Evolutionary conservation across 2,888 invertebrate species (phyloP).

Genomic region (Eumacrocentrus americanus): DNA sequence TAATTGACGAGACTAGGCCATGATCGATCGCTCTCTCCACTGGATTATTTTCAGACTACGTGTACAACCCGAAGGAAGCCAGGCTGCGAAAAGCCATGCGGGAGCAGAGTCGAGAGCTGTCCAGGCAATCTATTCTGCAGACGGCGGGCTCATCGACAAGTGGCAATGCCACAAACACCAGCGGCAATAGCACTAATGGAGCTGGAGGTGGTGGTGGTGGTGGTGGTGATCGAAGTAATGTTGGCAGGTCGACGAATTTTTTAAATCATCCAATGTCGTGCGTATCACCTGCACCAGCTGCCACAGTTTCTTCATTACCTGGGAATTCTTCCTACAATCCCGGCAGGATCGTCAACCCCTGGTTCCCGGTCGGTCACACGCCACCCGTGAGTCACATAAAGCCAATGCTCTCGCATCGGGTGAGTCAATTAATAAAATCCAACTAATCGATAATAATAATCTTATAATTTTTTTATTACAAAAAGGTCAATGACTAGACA

Average conservation of each 20-base stretch:
- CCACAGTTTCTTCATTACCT: slow-evolving; percentile 34
- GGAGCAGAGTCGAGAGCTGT: slow-evolving; percentile 59
- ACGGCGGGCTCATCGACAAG: slow-evolving; percentile 46
- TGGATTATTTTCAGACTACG: slow-evolving; percentile 63
- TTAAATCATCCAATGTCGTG: slow-evolving; percentile 38
- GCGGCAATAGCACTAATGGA: neutral
- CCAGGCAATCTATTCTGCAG: slow-evolving; percentile 55
- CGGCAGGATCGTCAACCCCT: slow-evolving; percentile 50
- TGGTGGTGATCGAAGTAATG: slow-evolving; percentile 25
- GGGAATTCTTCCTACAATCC: slow-evolving; percentile 35
- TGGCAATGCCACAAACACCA: slow-evolving; percentile 28
- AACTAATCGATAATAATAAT: too few relatives aligned
- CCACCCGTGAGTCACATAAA: slow-evolving; percentile 47
- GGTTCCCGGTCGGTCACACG: slow-evolving; percentile 50
- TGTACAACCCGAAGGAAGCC: slow-evolving; percentile 71
- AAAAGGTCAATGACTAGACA: too few relatives aligned
- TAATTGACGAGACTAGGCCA: neutral
- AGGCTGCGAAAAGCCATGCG: slow-evolving; percentile 68
- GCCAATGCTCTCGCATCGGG: slow-evolving; percentile 50
- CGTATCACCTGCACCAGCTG: slow-evolving; percentile 28
- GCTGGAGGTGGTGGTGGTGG: slow-evolving; percentile 21
- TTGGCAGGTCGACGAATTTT: slow-evolving; percentile 36
- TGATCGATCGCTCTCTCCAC: neutral
- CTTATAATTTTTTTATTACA: too few relatives aligned
- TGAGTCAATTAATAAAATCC: slow-evolving; percentile 32